Base-by-base conservation (phyloP, 2,797 vertebrate species). In the Perodicticus potto region DNA sequence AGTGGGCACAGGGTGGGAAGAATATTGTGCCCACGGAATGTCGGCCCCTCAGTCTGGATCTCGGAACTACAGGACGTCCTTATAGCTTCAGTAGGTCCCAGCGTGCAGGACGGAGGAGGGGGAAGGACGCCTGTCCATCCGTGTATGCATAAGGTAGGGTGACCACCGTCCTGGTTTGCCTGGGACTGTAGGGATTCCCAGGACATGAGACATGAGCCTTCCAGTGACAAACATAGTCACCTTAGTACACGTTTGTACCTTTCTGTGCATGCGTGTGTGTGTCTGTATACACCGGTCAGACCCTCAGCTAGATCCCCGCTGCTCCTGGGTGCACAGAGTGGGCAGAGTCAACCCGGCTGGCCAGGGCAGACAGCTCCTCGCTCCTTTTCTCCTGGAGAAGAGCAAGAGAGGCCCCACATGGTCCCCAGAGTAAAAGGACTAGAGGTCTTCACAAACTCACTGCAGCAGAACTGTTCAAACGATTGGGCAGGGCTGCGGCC, bases 131-230 rank as follows among this genome's bases (percentile, higher is more conserved):
- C 16, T 27, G 22, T 37, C 20, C 4, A 2, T 14, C 27, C 32
- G 0, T 2, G 1, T 0, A 1, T 3, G 0, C 16, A 1, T 5
- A 7, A 10, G 4, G 2, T 3, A 0, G 4, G 2, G 34, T 27
- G 49, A 20, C 7, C 40, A 34, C 3, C 6, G 22, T 9, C 34
- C 23, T 27, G 0, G 3, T 43, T 13, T 53, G 13, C 65, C 8
- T 83, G 69, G 23, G n/a, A 27, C 45, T 5, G 2, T 27, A 55
- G 5, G 14, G 5, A 9, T 69, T 49, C 20, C 69, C 19, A 40
- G 27, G 59, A 61, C 29, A 17, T 17, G 19, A 6, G 29, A 43
- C 29, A 17, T 17, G 19, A 6, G 29, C 34, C 25, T 49, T 59
- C 7, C 17, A 5, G 37, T 2, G 67, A 70, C 29, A 20, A 23